Evolutionary conservation across 2,113 vertebrate species (phyloP).

Genomic region (Pterocles orientalis): DNA sequence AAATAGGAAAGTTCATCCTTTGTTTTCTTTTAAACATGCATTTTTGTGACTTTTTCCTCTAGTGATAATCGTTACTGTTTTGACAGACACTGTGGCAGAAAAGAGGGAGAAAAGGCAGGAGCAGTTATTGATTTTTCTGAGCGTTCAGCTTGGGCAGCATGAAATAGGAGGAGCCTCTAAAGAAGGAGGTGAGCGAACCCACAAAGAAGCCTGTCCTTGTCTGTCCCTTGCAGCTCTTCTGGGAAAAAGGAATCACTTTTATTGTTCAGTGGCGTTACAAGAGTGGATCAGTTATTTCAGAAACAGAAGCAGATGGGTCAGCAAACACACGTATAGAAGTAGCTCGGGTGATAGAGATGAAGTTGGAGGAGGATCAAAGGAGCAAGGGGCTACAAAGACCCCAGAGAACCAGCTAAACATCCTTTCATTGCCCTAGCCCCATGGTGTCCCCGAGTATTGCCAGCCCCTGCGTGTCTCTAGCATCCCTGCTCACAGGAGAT

Average conservation of each 20-base stretch:
- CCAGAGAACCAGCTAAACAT: background rate
- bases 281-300: background rate
- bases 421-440: background rate
- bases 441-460: background rate
- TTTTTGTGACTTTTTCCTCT: background rate
- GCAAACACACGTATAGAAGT: background rate
- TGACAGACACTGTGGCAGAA: background rate
- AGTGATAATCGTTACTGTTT: background rate
- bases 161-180: background rate
- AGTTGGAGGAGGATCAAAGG: background rate
- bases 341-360: background rate
- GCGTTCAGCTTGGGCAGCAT: background rate
- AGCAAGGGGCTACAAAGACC: fast-evolving
- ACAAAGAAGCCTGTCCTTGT: background rate
- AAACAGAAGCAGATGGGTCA: background rate
- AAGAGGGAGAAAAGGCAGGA: background rate
- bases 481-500: background rate
- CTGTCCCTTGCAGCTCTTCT: background rate
- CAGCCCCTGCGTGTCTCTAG: background rate
- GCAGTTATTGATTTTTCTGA: slow-evolving; percentile 13
- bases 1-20: background rate
- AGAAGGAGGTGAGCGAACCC: background rate
- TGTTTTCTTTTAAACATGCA: fast-evolving
- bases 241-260: background rate
- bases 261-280: background rate